phyloP scores from a whole-genome alignment of 35 echinoderm and acorn worm genomes.

The Apostichopus parvimensis region DNA sequence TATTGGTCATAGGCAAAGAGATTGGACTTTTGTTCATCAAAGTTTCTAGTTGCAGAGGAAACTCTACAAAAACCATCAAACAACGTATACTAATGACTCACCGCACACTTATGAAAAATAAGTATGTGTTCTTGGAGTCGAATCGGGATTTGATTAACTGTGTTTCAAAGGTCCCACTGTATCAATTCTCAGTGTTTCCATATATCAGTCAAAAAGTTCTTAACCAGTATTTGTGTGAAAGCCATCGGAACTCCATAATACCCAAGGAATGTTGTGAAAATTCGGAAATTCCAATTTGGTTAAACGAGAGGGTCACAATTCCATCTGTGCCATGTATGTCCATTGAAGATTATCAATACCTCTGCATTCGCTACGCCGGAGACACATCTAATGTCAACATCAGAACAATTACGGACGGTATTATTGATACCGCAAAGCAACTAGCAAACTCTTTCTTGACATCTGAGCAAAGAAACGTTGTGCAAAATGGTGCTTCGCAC shows the following conservation, averaged over 20 bases:
- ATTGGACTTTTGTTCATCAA: constrained; percentile 11
- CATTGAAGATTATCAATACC: background rate
- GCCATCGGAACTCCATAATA: background rate
- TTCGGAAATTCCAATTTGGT: background rate
- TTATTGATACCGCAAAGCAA: background rate
- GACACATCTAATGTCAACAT: background rate
- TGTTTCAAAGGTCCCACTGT: background rate
- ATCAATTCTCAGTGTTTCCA: constrained; percentile 2
- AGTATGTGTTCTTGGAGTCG: constrained; percentile 8
- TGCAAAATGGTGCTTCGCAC: background rate
- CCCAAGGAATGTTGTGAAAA: constrained; percentile 1
- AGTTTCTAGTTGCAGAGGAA: constrained; percentile 8
- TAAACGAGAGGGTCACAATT: constrained; percentile 2
- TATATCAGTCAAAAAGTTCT: background rate
- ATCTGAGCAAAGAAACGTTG: background rate
- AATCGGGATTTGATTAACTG: background rate
- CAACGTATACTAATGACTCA: background rate
- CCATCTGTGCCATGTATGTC: constrained; percentile 1
- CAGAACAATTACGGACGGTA: background rate
- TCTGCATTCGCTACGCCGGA: constrained; percentile 15
- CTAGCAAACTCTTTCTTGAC: background rate
- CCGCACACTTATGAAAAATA: background rate
- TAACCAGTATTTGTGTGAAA: background rate
- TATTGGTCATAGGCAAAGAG: constrained; percentile 11
- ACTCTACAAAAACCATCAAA: background rate